Base-by-base conservation (phyloP, 2,888 invertebrate species). In the Pterostichus niger region DNA sequence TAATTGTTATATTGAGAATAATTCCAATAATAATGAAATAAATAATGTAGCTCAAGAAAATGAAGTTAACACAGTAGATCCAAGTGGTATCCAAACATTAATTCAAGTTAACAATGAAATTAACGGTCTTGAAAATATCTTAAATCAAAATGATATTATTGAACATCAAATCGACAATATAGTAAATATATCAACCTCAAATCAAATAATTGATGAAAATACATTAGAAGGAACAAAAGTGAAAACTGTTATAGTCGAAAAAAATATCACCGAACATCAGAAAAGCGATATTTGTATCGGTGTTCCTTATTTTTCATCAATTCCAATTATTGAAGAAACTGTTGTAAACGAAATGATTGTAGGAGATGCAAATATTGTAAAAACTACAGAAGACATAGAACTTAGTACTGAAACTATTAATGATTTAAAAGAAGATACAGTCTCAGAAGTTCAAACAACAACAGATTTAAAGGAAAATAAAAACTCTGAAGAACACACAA, bases 251-350 rank as follows among this genome's bases (percentile, higher is more conserved):
- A 54, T 15, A 54, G n/a, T 59, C 13, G 31, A 64, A 31, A 5
- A n/a, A 11, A 64, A n/a, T 24, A 7, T 24, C 35, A 24, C 9
- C n/a, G 64, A 31, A 64, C 49, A 49, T 64, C 64, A 64, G 64
- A 35, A 35, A 64, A 40, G n/a, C n/a, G 6, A 61, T 31, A n/a
- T 31, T n/a, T n/a, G 3, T 61, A 33, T n/a, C 31, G 11, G 5
- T 11, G n/a, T 31, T 13, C 7, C n/a, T 13, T n/a, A 64, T 64
- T 35, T 6, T 64, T 35, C 7, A 33, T 64, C 64, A 35, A 35
- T 64, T 71, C 44, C 68, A 44, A 15, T 44, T 44, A 17, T 44
- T 6, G 68, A 44, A 15, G 44, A 44, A 71, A 44, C 44, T 46
- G 17, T 44, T 44, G 44, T 44, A 4, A 15, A 44, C 10, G 15